Conservation (phyloP, 2,113 vertebrate species). For the Callopanchax toddi region DNA sequence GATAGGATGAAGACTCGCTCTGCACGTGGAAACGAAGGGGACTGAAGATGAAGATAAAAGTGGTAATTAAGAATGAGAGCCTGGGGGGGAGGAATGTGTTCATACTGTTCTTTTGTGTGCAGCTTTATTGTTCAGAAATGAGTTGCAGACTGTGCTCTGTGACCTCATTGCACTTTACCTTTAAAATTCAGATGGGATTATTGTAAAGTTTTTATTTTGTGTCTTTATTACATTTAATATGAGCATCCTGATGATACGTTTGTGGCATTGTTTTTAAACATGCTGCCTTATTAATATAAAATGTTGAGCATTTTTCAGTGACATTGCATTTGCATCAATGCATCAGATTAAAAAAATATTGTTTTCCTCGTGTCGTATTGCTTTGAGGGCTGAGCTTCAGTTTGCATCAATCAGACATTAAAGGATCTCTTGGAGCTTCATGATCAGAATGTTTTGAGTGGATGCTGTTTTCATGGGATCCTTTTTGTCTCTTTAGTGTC, state of each 20-base stretch:
- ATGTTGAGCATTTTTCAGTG: constrained; percentile 10
- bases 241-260: constrained; percentile 9
- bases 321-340: constrained; percentile 26
- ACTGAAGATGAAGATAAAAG: constrained; percentile 71
- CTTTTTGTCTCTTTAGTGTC: constrained; percentile 76
- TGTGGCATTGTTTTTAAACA: constrained; percentile 2
- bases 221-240: constrained; percentile 14
- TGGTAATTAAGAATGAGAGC: constrained; percentile 63
- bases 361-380: neutral
- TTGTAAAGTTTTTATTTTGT: neutral
- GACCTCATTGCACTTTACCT: constrained; percentile 37
- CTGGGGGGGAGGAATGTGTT: constrained; percentile 7
- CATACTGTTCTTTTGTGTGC: constrained; percentile 19
- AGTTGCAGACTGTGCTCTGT: constrained; percentile 25
- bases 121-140: constrained; percentile 31
- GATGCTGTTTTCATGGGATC: neutral
- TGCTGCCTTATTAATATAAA: constrained; percentile 19
- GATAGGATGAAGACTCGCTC: constrained; percentile 39
- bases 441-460: neutral
- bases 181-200: neutral
- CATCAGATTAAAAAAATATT: constrained; percentile 15
- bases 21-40: constrained; percentile 21
- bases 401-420: neutral
- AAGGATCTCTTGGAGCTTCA: neutral
- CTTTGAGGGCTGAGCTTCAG: constrained; percentile 14